These are phyloP conservation scores for Reinhardtius hippoglossoides DNA, from an alignment of 2,113 vertebrate genomes.

Conservation along the genomic window DNA sequence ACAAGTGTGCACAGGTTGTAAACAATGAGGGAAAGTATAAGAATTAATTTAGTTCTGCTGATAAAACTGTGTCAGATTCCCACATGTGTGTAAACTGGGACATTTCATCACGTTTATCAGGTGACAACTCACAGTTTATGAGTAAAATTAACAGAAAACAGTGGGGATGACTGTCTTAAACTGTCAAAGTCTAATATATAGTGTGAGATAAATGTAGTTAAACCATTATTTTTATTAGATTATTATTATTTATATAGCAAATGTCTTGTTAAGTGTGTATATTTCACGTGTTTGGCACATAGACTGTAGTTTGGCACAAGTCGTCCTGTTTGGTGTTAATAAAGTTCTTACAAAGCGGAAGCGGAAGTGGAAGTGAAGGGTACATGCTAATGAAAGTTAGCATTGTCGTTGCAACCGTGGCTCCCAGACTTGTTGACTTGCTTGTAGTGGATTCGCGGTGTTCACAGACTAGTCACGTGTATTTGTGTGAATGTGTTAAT, in stretches of 20 bases:
- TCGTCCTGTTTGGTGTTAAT: slow-evolving; percentile 8
- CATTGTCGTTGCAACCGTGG: not conserved
- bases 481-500: not conserved
- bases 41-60: too few relatives aligned
- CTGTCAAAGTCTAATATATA: not conserved
- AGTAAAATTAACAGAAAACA: not conserved
- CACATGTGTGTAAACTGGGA: slow-evolving; percentile 4
- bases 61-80: not conserved
- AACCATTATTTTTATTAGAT: too few relatives aligned
- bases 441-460: not conserved
- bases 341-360: slow-evolving; percentile 71
- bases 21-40: too few relatives aligned
- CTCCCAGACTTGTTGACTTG: not conserved
- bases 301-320: too few relatives aligned
- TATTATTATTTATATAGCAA: too few relatives aligned
- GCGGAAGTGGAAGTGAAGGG: slow-evolving; percentile 41
- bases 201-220: too few relatives aligned
- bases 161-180: not conserved
- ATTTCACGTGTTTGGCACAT: not conserved
- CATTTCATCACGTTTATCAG: slow-evolving; percentile 12
- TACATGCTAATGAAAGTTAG: not conserved
- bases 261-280: not conserved
- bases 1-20: too few relatives aligned
- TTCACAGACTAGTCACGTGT: not conserved
- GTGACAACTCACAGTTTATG: not conserved